phyloP scores from a whole-genome alignment of 2,113 vertebrate genomes.

The Etia nguti region DNA sequence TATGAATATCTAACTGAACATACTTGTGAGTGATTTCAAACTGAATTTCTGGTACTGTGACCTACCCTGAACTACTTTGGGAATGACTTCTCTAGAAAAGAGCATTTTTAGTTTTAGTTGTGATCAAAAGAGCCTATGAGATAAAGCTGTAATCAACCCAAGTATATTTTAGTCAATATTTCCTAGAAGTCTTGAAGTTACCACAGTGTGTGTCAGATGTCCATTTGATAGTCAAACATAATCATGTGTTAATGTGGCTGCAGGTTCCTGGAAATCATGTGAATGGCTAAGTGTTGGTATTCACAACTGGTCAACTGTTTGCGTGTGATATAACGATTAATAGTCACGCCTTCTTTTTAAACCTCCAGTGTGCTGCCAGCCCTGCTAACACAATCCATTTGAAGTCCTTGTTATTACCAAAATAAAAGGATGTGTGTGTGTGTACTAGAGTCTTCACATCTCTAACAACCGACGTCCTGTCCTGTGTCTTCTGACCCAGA shows the following conservation, averaged over 20 bases:
- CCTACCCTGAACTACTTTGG: too few species aligned
- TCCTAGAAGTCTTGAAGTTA: background rate
- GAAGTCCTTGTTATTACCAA: background rate
- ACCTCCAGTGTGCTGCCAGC: accelerated
- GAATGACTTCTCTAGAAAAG: background rate
- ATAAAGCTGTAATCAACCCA: accelerated
- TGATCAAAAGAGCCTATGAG: background rate
- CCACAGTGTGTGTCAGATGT: background rate
- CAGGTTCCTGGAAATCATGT: background rate
- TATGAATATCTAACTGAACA: background rate
- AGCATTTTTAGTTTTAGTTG: background rate
- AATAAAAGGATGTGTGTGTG: background rate
- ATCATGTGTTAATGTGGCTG: background rate
- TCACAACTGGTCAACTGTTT: background rate
- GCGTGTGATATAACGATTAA: background rate
- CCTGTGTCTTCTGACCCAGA: constrained; percentile 58
- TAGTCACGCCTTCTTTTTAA: background rate
- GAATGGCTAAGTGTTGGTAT: background rate
- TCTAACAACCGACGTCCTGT: background rate
- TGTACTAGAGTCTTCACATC: background rate
- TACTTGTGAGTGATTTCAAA: too few species aligned
- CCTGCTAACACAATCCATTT: background rate
- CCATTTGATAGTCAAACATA: background rate
- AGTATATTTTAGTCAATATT: background rate
- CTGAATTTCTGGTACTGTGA: too few species aligned